These are phyloP conservation scores for Marmota monax DNA, from an alignment of 2,113 vertebrate genomes.

Conservation along the genomic window DNA sequence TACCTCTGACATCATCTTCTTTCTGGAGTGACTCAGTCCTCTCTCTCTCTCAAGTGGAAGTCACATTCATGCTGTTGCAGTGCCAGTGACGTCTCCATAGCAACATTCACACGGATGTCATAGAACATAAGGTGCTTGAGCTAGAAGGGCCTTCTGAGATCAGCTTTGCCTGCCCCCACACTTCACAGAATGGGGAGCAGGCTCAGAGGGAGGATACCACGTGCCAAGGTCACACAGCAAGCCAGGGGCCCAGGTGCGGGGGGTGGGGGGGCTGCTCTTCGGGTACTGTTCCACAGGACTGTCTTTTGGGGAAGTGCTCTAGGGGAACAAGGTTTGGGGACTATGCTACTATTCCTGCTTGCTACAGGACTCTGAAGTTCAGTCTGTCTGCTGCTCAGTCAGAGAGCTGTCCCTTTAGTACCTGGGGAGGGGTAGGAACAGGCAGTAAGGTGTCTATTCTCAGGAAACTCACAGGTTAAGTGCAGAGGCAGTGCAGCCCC, in stretches of 20 bases:
- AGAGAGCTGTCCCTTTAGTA: not conserved
- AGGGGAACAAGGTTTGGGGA: not conserved
- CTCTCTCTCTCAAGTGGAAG: not conserved
- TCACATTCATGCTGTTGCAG: not conserved
- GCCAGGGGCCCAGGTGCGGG: fast-evolving
- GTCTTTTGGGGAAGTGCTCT: not conserved
- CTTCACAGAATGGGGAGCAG: not conserved
- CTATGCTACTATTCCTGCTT: not conserved
- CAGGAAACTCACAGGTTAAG: not conserved
- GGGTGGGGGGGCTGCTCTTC: not conserved
- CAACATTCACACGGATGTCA: constrained; percentile 61
- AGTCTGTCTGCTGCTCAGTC: not conserved
- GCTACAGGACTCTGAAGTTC: not conserved
- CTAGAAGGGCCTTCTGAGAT: constrained; percentile 60
- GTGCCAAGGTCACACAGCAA: not conserved
- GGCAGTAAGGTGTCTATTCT: not conserved
- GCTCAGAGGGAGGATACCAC: not conserved
- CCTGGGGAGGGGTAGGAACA: not conserved
- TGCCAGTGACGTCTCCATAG: constrained; percentile 69
- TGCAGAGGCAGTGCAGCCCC: not conserved
- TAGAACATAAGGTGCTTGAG: constrained; percentile 76
- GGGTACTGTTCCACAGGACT: not conserved
- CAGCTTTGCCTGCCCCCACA: constrained; percentile 49
- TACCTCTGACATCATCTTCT: not conserved
- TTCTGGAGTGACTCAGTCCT: not conserved